A percentile compares a stretch with the other conserved stretches of the same genome.
Evolutionary conservation across 2,797 vertebrate genomes (phyloP).

Genomic region (Prunella strophiata): DNA sequence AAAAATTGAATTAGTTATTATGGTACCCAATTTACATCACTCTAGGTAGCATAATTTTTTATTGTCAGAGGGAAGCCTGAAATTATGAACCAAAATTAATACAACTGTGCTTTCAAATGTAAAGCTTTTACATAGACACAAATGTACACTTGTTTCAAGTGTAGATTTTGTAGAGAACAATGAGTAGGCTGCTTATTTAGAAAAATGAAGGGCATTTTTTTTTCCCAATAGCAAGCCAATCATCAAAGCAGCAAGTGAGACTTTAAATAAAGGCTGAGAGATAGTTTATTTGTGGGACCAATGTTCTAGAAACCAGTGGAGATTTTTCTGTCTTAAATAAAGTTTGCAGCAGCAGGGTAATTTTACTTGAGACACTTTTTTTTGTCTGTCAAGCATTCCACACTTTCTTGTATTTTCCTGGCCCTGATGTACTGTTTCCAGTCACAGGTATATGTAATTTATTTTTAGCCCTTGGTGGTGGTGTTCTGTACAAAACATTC

Average conservation of each 20-base stretch:
- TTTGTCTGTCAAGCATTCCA: not conserved
- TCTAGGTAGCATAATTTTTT: constrained; percentile 20
- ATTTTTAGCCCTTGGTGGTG: constrained; percentile 8
- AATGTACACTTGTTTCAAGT: not conserved
- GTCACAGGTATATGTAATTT: constrained; percentile 12
- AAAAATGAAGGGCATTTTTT: not conserved
- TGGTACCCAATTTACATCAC: not conserved
- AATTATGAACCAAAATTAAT: constrained; percentile 13
- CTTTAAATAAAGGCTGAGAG: not conserved
- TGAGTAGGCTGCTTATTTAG: not conserved
- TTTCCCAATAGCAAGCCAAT: not conserved
- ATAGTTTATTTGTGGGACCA: not conserved
- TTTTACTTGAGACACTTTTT: not conserved
- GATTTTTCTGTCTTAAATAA: constrained; percentile 9
- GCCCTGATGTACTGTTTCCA: not conserved
- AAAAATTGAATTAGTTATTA: constrained; percentile 37
- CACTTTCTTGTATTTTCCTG: constrained; percentile 29
- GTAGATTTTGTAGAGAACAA: not conserved
- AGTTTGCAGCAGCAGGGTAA: not conserved
- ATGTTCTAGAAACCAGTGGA: not conserved
- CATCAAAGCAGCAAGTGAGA: not conserved
- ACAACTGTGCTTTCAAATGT: not conserved
- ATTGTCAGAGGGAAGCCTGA: constrained; percentile 14
- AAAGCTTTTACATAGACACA: not conserved
- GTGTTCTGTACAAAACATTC: not conserved